Percentiles rank a stretch among this genome's conserved stretches.
These are phyloP conservation scores for Amphibalanus amphitrite DNA, from an alignment of 1,140 invertebrate species.

Conservation along the genomic window DNA sequence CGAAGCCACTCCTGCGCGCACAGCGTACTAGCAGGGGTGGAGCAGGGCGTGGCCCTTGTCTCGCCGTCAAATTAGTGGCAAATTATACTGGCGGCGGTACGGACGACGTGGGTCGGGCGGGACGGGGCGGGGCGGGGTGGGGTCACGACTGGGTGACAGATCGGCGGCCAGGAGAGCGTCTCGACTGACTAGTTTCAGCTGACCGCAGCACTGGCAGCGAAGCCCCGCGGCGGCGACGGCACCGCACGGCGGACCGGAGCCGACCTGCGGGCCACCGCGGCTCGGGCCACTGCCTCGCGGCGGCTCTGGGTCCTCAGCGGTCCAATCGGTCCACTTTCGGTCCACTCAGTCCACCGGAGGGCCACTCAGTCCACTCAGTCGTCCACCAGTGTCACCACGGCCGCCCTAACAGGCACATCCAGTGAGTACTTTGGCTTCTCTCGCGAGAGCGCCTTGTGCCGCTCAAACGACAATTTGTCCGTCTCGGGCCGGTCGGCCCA, in stretches of 20 bases:
- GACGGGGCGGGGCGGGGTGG: too few species aligned
- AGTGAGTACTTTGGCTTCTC: slow-evolving; percentile 24
- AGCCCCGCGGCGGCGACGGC: too few species aligned
- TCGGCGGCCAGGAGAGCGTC: background rate
- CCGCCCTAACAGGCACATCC: slow-evolving; percentile 23
- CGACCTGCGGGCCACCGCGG: background rate
- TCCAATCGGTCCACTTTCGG: background rate
- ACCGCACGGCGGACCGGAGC: background rate
- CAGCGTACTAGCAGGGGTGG: too few species aligned
- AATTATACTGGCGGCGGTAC: background rate
- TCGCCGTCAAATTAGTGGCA: background rate
- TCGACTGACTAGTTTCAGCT: background rate
- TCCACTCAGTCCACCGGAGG: background rate
- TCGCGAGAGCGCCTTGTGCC: slow-evolving; percentile 23
- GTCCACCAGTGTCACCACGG: slow-evolving; percentile 17
- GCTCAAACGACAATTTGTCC: slow-evolving; percentile 23
- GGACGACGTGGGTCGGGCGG: too few species aligned
- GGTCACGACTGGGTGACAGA: too few species aligned
- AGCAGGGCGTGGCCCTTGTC: too few species aligned
- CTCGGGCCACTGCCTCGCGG: too few species aligned
- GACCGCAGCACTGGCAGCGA: background rate
- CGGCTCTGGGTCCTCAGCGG: too few species aligned
- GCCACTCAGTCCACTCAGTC: slow-evolving; percentile 6
- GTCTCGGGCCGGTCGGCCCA: slow-evolving; percentile 36
- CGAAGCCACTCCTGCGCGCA: too few species aligned